These are phyloP conservation scores for Hybognathus amarus DNA, from an alignment of 2,797 vertebrate species.

Conservation along the genomic window DNA sequence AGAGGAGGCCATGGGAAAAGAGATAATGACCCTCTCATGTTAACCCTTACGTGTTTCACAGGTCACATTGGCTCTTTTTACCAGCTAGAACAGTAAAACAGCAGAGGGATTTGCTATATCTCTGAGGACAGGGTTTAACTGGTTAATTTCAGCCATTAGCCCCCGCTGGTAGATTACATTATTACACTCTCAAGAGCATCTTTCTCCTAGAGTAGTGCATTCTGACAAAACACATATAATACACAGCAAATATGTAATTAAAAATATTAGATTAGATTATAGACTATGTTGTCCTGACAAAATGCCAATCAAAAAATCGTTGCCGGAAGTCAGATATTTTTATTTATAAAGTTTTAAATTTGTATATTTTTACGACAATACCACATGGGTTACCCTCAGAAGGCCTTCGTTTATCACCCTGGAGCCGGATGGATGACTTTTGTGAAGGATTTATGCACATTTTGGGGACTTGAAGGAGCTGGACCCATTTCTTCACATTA, in stretches of 20 bases:
- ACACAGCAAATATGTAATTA: neutral
- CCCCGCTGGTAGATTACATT: neutral
- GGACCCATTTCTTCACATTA: too few relatives aligned
- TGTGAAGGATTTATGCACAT: too few relatives aligned
- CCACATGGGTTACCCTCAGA: too few relatives aligned
- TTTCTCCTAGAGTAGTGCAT: neutral
- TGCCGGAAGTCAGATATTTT: too few relatives aligned
- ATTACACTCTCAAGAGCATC: neutral
- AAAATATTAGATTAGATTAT: neutral
- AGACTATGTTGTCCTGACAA: neutral
- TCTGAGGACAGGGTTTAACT: neutral
- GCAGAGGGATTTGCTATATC: neutral
- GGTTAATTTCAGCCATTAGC: neutral
- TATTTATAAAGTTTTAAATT: too few relatives aligned
- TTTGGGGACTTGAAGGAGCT: too few relatives aligned
- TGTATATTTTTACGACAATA: too few relatives aligned
- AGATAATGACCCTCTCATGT: slow-evolving; percentile 16
- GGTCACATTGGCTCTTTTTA: neutral
- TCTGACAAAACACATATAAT: neutral
- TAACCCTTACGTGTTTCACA: slow-evolving; percentile 10
- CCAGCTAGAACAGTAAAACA: neutral
- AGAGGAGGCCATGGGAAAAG: slow-evolving; percentile 15
- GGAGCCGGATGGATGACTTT: too few relatives aligned
- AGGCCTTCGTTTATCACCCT: too few relatives aligned
- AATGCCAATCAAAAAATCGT: neutral